Evolutionary conservation across 2,113 vertebrate species (phyloP), one percentile per base, ranked within the genome.

Genomic region (Buteo buteo): DNA sequence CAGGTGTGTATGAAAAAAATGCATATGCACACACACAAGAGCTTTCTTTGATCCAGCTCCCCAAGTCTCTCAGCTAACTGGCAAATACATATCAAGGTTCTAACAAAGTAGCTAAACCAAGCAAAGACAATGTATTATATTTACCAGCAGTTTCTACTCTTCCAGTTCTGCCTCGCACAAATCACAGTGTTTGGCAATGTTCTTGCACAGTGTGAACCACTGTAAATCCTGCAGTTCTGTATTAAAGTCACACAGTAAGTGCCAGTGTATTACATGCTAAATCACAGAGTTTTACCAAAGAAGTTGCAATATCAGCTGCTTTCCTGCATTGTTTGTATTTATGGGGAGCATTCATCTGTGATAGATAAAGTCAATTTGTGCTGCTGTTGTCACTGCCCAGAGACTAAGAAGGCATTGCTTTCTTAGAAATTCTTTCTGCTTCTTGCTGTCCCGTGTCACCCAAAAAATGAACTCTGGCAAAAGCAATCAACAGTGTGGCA

Each of bases 291-390:
- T 95, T 88, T 91, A 84, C 88, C 86, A 78, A 82, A 93, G 92
- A 90, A 96, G 62, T 57, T 97, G 92, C 94, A 84, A 3, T 79
- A 94, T 95, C 97, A 97, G 94, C 92, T 92, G 64, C 44, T 96
- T 94, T 92, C 72, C 82, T 89, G 62, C 85, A 79, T 58, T 94
- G 65, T 81, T 76, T 69, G 42, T 94, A 72, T 96, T 96, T 94
- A 95, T 94, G 70, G 58, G 50, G 16, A 92, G 28, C 7, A 2
- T 59, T 87, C 65, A 42, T 62, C 79, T 34, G 55, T 61, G 91
- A 93, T 34, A 80, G 40, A 78, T 57, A 81, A 78, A 86, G 84
- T 95, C 79, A 67, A 74, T 83, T 74, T 82, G 54, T 57, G 84
- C 82, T 81, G 49, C 79, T 90, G 50, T 87, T 87, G 86, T 82